Percentiles rank a stretch among this genome's conserved stretches.
Evolutionary conservation across 1,140 invertebrate species (phyloP).

Genomic region (Ceratina calcarata): DNA sequence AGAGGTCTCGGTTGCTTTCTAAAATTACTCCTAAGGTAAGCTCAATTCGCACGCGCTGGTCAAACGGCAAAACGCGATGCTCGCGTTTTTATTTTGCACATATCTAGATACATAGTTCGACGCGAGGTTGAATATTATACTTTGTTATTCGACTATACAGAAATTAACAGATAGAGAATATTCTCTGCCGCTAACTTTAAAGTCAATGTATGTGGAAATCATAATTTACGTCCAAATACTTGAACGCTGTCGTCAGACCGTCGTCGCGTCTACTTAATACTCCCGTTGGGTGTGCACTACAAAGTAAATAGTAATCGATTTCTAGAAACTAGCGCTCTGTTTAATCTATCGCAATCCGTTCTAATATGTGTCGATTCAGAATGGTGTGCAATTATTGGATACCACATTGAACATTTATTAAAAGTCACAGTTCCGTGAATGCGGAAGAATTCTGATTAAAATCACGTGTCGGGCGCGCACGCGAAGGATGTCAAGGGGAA

Average conservation of each 20-base stretch:
- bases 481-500: neutral
- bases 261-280: neutral
- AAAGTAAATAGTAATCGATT: neutral
- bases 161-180: no score
- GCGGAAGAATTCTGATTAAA: neutral
- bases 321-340: neutral
- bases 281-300: neutral
- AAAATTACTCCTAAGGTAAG: constrained; percentile 89
- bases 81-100: neutral
- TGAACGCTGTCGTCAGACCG: no score
- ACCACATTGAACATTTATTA: no score
- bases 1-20: constrained; percentile 91
- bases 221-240: no score
- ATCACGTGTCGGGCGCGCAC: neutral
- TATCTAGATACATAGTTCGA: neutral
- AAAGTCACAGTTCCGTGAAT: constrained; percentile 4
- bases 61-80: neutral
- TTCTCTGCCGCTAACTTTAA: no score
- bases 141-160: no score
- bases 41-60: neutral
- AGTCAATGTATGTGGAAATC: no score
- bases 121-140: no score
- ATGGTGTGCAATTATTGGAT: neutral
- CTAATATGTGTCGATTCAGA: neutral
- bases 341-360: neutral